phyloP scores from a whole-genome alignment of 2,797 vertebrate genomes.

The Micrastur ruficollis region DNA sequence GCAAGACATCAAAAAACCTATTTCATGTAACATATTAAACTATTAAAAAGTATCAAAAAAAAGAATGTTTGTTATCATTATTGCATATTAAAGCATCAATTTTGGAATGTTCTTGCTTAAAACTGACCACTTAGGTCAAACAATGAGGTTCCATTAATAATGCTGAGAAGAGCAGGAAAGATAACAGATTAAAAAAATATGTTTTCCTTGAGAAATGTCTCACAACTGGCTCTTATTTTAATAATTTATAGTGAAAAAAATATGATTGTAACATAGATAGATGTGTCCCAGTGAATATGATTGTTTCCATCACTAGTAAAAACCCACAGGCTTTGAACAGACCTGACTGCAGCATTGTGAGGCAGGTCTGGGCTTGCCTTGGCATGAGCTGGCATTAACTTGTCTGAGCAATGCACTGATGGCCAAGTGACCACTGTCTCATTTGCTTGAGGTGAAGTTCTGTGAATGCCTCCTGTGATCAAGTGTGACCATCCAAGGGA shows the following conservation, averaged over 20 bases:
- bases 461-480: not conserved
- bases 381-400: not conserved
- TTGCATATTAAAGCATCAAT: not conserved
- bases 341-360: not conserved
- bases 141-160: not conserved
- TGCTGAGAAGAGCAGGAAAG: accelerated
- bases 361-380: not conserved
- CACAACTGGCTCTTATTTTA: not conserved
- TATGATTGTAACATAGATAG: not conserved
- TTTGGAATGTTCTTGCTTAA: not conserved
- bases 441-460: not conserved
- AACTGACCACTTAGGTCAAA: not conserved
- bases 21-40: not conserved
- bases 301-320: not conserved
- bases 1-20: not conserved
- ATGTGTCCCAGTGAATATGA: not conserved
- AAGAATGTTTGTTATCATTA: not conserved
- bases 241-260: not conserved
- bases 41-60: not conserved
- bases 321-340: not conserved
- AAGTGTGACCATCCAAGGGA: not conserved
- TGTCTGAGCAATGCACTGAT: not conserved
- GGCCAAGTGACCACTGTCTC: not conserved
- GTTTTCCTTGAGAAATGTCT: not conserved
- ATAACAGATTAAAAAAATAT: not conserved